phyloP scores from a whole-genome alignment of 2,888 invertebrate genomes.

The Hybos culiciformis region DNA sequence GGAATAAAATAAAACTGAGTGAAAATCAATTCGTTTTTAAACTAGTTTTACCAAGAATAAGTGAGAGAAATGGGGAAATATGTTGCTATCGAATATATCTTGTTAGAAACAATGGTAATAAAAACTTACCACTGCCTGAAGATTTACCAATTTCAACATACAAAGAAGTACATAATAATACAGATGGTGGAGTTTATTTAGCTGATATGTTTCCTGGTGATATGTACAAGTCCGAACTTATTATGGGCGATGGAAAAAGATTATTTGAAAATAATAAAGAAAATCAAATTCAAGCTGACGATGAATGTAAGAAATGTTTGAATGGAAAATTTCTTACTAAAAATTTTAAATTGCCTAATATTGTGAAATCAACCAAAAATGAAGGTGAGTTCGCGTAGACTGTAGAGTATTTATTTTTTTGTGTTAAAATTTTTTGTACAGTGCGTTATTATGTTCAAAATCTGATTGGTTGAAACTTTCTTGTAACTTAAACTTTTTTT shows the following conservation, averaged over 20 bases:
- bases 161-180: constrained; percentile 56
- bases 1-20: constrained; percentile 46
- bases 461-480: no score
- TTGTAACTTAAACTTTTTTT: background rate
- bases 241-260: constrained; percentile 53
- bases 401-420: background rate
- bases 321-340: constrained; percentile 20
- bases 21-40: constrained; percentile 60
- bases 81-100: constrained; percentile 76
- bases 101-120: constrained; percentile 46
- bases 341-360: constrained; percentile 11
- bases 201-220: constrained; percentile 71
- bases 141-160: constrained; percentile 58
- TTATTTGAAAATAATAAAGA: constrained; percentile 23
- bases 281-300: constrained; percentile 21
- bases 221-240: constrained; percentile 49
- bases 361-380: constrained; percentile 13
- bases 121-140: constrained; percentile 53
- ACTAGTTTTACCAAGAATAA: constrained; percentile 58
- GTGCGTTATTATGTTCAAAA: no score
- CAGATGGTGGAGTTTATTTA: constrained; percentile 58
- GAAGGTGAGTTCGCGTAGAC: constrained; percentile 13
- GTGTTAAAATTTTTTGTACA: background rate
- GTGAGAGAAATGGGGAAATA: constrained; percentile 75
- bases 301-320: constrained; percentile 26